Evolutionary conservation across 2,797 vertebrate genomes (phyloP).

Genomic region (Scarus forsteni): DNA sequence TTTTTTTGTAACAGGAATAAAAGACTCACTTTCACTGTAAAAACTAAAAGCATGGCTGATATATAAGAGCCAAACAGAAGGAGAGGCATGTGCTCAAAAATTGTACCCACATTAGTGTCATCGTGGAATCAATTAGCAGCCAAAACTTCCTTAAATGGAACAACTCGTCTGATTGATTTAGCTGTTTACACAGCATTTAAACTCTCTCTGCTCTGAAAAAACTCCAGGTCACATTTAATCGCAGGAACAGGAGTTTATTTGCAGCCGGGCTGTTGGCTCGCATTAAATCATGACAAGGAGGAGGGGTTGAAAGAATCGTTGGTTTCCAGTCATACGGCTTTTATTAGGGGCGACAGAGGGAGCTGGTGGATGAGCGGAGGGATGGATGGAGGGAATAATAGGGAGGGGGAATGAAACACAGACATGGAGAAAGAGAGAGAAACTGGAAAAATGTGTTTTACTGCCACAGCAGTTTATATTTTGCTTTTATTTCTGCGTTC

Average conservation of each 20-base stretch:
- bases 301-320: constrained; percentile 39
- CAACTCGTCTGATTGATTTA: constrained; percentile 6
- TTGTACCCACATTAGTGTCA: not conserved
- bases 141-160: constrained; percentile 2
- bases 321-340: constrained; percentile 59
- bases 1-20: not conserved
- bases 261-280: constrained; percentile 45
- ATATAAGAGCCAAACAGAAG: constrained; percentile 10
- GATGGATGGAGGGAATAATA: constrained; percentile 43
- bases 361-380: constrained; percentile 17
- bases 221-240: constrained; percentile 44
- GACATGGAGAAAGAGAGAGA: constrained; percentile 44
- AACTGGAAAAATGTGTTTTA: constrained; percentile 24
- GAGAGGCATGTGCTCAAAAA: constrained; percentile 10
- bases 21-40: not conserved
- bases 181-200: constrained; percentile 36
- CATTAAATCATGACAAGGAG: constrained; percentile 47
- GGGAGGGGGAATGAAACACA: constrained; percentile 48
- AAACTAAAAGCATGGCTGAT: not conserved
- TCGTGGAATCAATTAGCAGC: constrained; percentile 37
- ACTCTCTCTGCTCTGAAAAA: constrained; percentile 12
- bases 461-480: not conserved
- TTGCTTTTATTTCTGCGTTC: too few relatives aligned
- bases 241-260: constrained; percentile 44
- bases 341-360: constrained; percentile 54